These are phyloP conservation scores for Syrphus vitripennis DNA, from an alignment of 2,888 invertebrate species.

Conservation along the genomic window DNA sequence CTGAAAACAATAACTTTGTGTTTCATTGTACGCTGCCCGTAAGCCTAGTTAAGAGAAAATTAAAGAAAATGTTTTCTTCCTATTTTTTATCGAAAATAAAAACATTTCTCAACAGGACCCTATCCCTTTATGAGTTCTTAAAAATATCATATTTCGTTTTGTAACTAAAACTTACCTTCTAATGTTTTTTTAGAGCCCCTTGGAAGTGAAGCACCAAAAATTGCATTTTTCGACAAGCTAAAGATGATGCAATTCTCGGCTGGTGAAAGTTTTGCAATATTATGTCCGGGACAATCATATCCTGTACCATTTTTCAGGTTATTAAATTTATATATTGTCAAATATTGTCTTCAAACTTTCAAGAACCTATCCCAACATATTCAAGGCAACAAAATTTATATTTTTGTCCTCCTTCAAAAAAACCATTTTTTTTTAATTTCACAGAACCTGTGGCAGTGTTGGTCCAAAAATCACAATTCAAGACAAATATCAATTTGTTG, in stretches of 20 bases:
- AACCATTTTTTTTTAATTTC: conserved; percentile 21
- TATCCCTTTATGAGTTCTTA: not conserved
- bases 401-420: not conserved
- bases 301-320: conserved; percentile 89
- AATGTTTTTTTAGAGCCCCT: conserved; percentile 53
- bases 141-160: not conserved
- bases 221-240: conserved; percentile 54
- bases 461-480: conserved; percentile 83
- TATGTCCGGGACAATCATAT: conserved; percentile 89
- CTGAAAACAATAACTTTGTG: too few relatives aligned
- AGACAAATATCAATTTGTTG: conserved; percentile 80
- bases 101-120: not conserved
- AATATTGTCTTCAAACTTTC: not conserved
- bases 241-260: conserved; percentile 63
- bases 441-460: conserved; percentile 82
- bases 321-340: conserved; percentile 10
- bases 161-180: too few relatives aligned
- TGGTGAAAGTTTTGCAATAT: conserved; percentile 57
- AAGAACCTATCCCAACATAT: conserved; percentile 49
- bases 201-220: conserved; percentile 63
- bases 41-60: too few relatives aligned
- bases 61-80: too few relatives aligned
- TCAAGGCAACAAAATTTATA: not conserved
- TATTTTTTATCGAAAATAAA: not conserved
- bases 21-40: too few relatives aligned